Evolutionary conservation across 2,797 vertebrate species (phyloP), one percentile per base, ranked within the genome.

Genomic region (Poeciliopsis gracilis): DNA sequence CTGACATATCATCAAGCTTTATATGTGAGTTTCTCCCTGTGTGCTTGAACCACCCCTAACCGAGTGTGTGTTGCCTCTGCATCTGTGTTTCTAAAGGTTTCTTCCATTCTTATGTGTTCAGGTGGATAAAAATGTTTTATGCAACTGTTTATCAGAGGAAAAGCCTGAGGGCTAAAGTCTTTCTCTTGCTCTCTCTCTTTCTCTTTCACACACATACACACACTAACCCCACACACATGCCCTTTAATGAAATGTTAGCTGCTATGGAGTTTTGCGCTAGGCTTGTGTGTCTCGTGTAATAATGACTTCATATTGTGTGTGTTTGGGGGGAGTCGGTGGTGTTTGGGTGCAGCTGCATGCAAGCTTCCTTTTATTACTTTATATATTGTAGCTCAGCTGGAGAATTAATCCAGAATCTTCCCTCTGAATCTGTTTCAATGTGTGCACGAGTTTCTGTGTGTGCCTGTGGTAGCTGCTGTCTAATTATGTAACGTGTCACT

Each of bases 401-500:
- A 84, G 61, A 79, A 75, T 43, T 11, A 71, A 73, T 86, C 80
- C 77, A 78, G 77, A 47, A 6, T 47, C 36, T 73, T 1, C 49
- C 47, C 43, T 77, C 5, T 7, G 11, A 78, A 70, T 77, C 47
- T 67, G 11, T 36, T 6, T n/a, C 38, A 51, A 33, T 70, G 28
- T 77, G 76, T 74, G 61, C 73, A 30, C 53, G 18, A 30, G 75
- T 70, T 76, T 5, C 6, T 77, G 75, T 82, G 70, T 11, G 5
- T 86, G 90, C 89, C 88, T 90, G 90, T 87, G 73, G 84, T 85
- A 91, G 79, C 88, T 93, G 90, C 84, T 88, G 88, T 90, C 84
- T 91, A 91, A 93, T 93, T 90, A 91, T 88, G 85, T 84, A 74
- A 89, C 67, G 82, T 89, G 91, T 93, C 92, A 90, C 83, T 90